Conservation (phyloP, 2,888 invertebrate genomes). For the Drosophila infuscata region DNA sequence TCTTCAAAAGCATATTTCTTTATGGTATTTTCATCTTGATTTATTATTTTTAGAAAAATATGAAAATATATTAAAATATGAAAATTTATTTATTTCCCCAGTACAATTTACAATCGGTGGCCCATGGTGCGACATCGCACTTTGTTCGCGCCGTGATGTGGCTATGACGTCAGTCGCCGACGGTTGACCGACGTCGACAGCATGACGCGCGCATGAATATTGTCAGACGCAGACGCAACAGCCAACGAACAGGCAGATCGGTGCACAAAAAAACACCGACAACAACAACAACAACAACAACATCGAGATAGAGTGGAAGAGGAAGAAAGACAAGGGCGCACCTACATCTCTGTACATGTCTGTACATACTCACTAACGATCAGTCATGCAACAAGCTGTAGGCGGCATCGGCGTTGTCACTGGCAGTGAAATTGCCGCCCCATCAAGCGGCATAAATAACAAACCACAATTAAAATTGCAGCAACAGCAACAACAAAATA, state of each 20-base stretch:
- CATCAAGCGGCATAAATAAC: constrained; percentile 57
- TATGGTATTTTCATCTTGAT: background rate
- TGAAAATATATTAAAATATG: background rate
- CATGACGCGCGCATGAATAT: constrained; percentile 40
- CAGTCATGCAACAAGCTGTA: constrained; percentile 42
- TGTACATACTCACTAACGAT: constrained; percentile 35
- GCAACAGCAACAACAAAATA: constrained; percentile 26
- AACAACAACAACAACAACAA: constrained; percentile 1
- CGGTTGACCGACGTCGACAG: constrained; percentile 38
- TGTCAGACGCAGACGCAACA: constrained; percentile 41
- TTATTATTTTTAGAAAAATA: background rate
- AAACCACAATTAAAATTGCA: constrained; percentile 58
- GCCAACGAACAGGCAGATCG: constrained; percentile 12
- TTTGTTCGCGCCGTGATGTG: constrained; percentile 38
- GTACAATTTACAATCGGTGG: constrained; percentile 10
- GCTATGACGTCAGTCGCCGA: constrained; percentile 57
- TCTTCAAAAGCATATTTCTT: background rate
- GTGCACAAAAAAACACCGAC: background rate
- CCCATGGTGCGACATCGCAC: constrained; percentile 49
- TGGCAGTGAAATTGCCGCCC: constrained; percentile 40
- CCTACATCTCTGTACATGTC: background rate
- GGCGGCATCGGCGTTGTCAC: constrained; percentile 47
- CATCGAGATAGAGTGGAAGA: background rate
- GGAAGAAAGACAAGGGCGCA: constrained; percentile 30
- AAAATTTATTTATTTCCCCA: too few relatives aligned